These are phyloP conservation scores for Diarsia brunnea DNA, from an alignment of 2,888 invertebrate species.

Conservation along the genomic window DNA sequence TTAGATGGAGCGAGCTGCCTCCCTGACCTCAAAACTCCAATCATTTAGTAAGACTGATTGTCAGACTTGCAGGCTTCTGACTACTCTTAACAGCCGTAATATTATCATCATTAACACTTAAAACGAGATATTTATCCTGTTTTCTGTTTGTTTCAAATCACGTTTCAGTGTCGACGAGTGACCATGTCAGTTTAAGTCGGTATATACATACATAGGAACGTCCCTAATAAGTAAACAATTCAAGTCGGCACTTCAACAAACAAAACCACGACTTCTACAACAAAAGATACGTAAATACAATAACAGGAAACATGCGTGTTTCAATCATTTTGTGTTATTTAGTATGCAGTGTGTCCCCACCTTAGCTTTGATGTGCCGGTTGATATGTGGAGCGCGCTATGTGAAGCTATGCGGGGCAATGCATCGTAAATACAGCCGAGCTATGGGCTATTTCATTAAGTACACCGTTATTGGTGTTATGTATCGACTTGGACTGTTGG, in stretches of 20 bases:
- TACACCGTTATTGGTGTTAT: conserved; percentile 46
- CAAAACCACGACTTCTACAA: conserved; percentile 44
- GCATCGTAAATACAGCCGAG: conserved; percentile 45
- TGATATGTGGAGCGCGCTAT: conserved; percentile 62
- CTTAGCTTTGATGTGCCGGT: conserved; percentile 63
- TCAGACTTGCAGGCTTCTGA: too few species aligned
- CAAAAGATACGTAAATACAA: conserved; percentile 54
- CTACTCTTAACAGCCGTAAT: neutral
- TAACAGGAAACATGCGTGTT: conserved; percentile 54
- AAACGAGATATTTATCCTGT: too few species aligned
- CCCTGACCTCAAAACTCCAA: neutral
- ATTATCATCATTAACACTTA: too few species aligned
- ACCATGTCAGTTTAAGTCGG: too few species aligned
- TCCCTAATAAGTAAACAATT: neutral
- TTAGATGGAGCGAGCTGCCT: neutral
- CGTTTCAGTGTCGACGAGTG: too few species aligned
- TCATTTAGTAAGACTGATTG: neutral
- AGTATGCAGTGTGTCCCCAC: conserved; percentile 49
- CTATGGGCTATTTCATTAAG: conserved; percentile 23
- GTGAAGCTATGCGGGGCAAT: conserved; percentile 58
- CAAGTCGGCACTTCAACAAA: conserved; percentile 36
- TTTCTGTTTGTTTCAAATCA: too few species aligned
- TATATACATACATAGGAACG: neutral
- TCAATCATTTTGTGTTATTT: conserved; percentile 58
- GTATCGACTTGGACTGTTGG: conserved; percentile 20